Base-by-base conservation (phyloP, 2,888 invertebrate species). In the Thalpophila matura region DNA sequence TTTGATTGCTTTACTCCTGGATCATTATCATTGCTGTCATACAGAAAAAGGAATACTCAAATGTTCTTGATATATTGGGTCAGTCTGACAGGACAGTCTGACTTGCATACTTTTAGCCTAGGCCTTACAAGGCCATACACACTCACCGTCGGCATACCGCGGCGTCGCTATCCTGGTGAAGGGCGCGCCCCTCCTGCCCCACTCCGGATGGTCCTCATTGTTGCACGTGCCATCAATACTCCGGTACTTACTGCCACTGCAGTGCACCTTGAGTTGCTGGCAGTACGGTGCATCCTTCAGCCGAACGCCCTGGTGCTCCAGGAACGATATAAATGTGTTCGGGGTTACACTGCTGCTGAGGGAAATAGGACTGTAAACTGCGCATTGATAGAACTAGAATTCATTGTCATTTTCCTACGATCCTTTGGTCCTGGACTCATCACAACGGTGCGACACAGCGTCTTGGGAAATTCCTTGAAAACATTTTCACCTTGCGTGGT, bases 141-240 rank as follows among this genome's bases (percentile, higher is more conserved):
- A 69, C 79, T 80, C 87, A 96, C 96, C 96, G 84, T 97, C 96
- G 58, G 95, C 93, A 82, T 96, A 97, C 79, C 95, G 92, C 6
- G 96, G 96, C 3, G 95, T 91, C 0, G 96, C 91, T 9, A 96
- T 91, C 79, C 96, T 94, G 0, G 96, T 94, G 74, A 95, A 96
- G 0, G 96, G 95, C 0, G 96, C 95, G 0, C 94, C 90, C 1
- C 93, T 87, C 10, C 95, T 86, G 12, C 98, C 98, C 97, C 97
- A 97, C 49, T 95, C 94, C 0, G 97, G 96, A 65, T 96, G 94
- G 45, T 95, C 89, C 59, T 96, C 88, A 83, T 98, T 98, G 88
- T 98, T 98, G 88, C 98, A 98, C 5, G 97, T 96, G 5, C 98
- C 98, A 85, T 98, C 98, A 38, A 97, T 94, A 9, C 95, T 96